Base-by-base conservation (phyloP, 2,113 vertebrate species). In the Pelobates fuscus region DNA sequence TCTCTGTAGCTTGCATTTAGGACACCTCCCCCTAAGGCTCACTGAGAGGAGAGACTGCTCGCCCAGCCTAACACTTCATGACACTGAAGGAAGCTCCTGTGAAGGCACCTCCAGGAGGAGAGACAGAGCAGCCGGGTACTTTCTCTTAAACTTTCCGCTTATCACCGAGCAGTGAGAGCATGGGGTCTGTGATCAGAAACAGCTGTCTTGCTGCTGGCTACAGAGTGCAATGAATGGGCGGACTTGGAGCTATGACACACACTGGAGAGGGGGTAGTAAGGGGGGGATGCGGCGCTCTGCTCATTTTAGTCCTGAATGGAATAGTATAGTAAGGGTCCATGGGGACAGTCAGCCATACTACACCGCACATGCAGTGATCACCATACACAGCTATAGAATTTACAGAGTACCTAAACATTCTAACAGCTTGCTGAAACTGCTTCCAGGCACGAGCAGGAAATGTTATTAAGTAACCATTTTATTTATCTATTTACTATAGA, bases 181-280 rank as follows among this genome's bases (percentile, higher is more conserved):
- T 10, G n/a, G 21, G 62, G 81, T 83, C 85, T 87, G 87, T 90
- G 90, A 88, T 89, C 86, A 88, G 89, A 87, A 82, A 80, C 92
- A 91, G 88, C 90, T 91, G 89, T 90, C 88, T 86, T 62, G 83
- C 87, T 86, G 83, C 85, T 82, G 86, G 85, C 88, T 81, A 82
- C 78, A 80, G 84, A 29, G 81, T 69, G 84, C 80, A 82, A 84
- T 25, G 84, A 82, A 87, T 82, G 78, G 91, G 90, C 82, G 88
- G 88, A 78, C 81, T 84, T 77, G 79, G 79, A 43, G 49, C 54
- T 73, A 70, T 82, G 62, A 58, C 57, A 70, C 26, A 57, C 67
- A 25, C 29, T 78, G 49, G 63, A 41, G 74, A 74, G 78, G 60
- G 71, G 77, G 77, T 77, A 55, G 14, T 44, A 77, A 69, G 2